Percentiles rank a stretch among this genome's conserved stretches.
Evolutionary conservation across 2,797 vertebrate genomes (phyloP).

Genomic region (Cyprinodon diabolis): DNA sequence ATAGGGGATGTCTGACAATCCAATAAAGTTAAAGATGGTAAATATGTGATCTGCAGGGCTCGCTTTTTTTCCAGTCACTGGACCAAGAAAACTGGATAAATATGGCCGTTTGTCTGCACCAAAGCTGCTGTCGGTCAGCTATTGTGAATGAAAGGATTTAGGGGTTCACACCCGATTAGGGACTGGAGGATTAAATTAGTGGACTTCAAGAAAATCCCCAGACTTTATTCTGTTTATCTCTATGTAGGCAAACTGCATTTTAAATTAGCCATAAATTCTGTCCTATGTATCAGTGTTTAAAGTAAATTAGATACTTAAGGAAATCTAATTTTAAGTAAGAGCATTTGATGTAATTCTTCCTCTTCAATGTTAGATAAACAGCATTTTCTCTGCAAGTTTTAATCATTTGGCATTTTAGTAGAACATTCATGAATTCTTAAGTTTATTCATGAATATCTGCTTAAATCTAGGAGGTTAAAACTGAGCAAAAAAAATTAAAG

Average conservation of each 20-base stretch:
- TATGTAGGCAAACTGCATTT: conserved; percentile 63
- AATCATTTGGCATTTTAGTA: neutral
- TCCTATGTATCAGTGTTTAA: conserved; percentile 39
- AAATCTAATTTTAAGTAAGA: conserved; percentile 51
- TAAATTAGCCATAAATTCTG: conserved; percentile 44
- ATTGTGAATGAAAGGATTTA: conserved; percentile 77
- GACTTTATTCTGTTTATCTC: conserved; percentile 63
- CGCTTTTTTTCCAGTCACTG: conserved; percentile 25
- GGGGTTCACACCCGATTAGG: conserved; percentile 78
- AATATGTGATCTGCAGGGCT: conserved; percentile 23
- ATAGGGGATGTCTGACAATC: conserved; percentile 43
- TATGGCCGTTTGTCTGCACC: conserved; percentile 49
- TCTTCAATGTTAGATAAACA: neutral
- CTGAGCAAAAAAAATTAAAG: neutral
- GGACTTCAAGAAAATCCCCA: conserved; percentile 76
- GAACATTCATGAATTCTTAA: neutral
- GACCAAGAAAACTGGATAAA: conserved; percentile 44
- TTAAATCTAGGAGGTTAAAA: neutral
- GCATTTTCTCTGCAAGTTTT: neutral
- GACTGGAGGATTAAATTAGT: conserved; percentile 79
- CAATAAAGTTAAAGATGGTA: conserved; percentile 22
- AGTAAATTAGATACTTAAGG: conserved; percentile 53
- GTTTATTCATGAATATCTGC: neutral
- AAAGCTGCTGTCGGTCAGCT: conserved; percentile 72
- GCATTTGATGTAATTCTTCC: conserved; percentile 16